Evolutionary conservation across 92 coral and sea anemone genomes (phyloP).

Genomic region (Epizoanthus stellaris): DNA sequence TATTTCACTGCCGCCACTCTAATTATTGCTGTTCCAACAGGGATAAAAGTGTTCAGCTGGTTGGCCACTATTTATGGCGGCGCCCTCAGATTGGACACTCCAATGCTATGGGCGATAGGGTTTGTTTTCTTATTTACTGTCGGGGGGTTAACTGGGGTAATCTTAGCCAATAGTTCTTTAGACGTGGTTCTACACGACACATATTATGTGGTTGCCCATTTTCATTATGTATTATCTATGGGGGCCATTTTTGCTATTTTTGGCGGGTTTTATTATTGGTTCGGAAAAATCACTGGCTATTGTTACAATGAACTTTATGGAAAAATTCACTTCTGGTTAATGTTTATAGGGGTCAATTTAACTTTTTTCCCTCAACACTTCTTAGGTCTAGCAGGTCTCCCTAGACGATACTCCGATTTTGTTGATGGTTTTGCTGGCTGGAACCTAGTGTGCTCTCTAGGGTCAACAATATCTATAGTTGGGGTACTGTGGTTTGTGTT

Average conservation of each 20-base stretch:
- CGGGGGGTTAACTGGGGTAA: slow-evolving; percentile 48
- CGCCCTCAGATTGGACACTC: slow-evolving; percentile 64
- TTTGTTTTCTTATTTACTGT: slow-evolving; percentile 64
- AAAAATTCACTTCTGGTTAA: slow-evolving; percentile 75
- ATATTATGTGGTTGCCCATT: slow-evolving; percentile 50
- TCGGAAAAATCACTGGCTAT: slow-evolving; percentile 79
- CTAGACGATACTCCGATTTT: slow-evolving; percentile 74
- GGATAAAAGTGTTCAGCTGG: slow-evolving; percentile 83
- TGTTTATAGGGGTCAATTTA: slow-evolving; percentile 50
- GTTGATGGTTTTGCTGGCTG: slow-evolving; percentile 76
- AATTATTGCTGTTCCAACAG: slow-evolving; percentile 84
- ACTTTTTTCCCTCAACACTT: slow-evolving; percentile 57
- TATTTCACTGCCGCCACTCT: slow-evolving; percentile 87
- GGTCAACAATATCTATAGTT: slow-evolving; percentile 69
- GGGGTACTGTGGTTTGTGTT: slow-evolving; percentile 78
- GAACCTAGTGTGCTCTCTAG: slow-evolving; percentile 76
- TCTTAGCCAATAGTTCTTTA: slow-evolving; percentile 36
- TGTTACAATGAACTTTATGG: slow-evolving; percentile 82
- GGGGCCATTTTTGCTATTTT: slow-evolving; percentile 38
- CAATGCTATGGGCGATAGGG: slow-evolving; percentile 80
- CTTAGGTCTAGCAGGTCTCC: slow-evolving; percentile 53
- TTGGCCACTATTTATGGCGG: slow-evolving; percentile 77
- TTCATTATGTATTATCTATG: slow-evolving; percentile 43
- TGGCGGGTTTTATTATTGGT: slow-evolving; percentile 63
- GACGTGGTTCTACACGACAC: slow-evolving; percentile 47